phyloP scores from a whole-genome alignment of 2,113 vertebrate species.

The Cyprinodon tularosa region DNA sequence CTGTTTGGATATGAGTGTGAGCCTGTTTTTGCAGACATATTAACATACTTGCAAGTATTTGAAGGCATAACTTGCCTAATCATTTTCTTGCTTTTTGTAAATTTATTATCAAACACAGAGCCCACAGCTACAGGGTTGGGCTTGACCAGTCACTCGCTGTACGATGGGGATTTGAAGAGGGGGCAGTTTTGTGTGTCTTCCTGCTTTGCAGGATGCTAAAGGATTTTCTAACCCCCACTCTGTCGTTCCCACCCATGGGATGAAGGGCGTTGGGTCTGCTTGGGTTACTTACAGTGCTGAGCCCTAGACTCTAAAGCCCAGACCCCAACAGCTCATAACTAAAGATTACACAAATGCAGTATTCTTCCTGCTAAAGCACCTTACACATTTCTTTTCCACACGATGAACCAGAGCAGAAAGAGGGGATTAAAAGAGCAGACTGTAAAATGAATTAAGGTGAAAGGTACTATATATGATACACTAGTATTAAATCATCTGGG shows the following conservation, averaged over 20 bases:
- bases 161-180: constrained; percentile 36
- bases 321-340: constrained; percentile 71
- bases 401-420: constrained; percentile 53
- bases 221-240: constrained; percentile 7
- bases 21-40: neutral
- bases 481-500: constrained; percentile 52
- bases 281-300: constrained; percentile 54
- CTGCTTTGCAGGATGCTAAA: constrained; percentile 46
- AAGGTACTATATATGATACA: constrained; percentile 46
- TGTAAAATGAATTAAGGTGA: constrained; percentile 28
- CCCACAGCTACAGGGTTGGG: constrained; percentile 44
- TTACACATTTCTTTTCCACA: constrained; percentile 43
- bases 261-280: constrained; percentile 44
- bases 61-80: constrained; percentile 47
- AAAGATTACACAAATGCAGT: constrained; percentile 55
- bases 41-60: constrained; percentile 19
- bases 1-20: constrained; percentile 32
- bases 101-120: constrained; percentile 53
- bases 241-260: constrained; percentile 1
- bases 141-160: constrained; percentile 44
- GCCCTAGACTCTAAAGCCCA: constrained; percentile 45
- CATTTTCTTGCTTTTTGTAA: constrained; percentile 67
- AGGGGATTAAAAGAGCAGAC: constrained; percentile 56
- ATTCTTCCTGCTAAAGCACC: constrained; percentile 47
- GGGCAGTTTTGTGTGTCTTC: constrained; percentile 34